Percentiles rank a stretch among this genome's conserved stretches.
Conservation (phyloP, 2,888 invertebrate genomes). For the Hirtodrosophila duncani region DNA sequence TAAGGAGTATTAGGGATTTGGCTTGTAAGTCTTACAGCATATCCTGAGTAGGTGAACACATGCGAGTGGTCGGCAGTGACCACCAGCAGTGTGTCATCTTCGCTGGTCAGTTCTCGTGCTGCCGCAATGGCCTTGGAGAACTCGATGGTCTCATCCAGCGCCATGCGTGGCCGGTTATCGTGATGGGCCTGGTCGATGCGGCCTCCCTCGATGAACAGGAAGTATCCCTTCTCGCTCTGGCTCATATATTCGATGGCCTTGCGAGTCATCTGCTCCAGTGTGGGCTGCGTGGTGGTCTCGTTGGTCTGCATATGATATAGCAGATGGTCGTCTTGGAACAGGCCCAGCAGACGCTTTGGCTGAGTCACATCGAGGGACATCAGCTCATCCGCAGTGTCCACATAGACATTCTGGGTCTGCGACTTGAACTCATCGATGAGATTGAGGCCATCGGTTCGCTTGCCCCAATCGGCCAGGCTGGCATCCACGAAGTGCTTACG, state of each 20-base stretch:
- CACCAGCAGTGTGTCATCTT: conserved; percentile 87
- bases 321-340: conserved; percentile 84
- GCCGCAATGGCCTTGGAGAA: conserved; percentile 85
- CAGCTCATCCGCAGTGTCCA: conserved; percentile 80
- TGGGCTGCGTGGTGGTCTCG: conserved; percentile 80
- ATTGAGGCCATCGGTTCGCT: conserved; percentile 82
- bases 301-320: conserved; percentile 83
- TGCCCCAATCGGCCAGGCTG: conserved; percentile 79
- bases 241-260: conserved; percentile 86
- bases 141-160: conserved; percentile 80
- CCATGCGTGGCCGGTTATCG: conserved; percentile 68
- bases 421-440: conserved; percentile 83
- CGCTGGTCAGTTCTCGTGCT: conserved; percentile 82
- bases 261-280: conserved; percentile 88
- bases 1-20: background rate
- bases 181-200: conserved; percentile 77
- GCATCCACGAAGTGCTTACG: conserved; percentile 82
- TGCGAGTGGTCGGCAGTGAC: conserved; percentile 91
- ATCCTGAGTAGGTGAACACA: conserved; percentile 86
- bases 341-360: conserved; percentile 82
- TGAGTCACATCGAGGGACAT: conserved; percentile 76
- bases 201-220: conserved; percentile 87
- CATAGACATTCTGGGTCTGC: conserved; percentile 78
- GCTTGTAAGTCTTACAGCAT: conserved; percentile 82
- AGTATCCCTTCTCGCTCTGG: conserved; percentile 84